phyloP scores from a whole-genome alignment of 2,113 vertebrate species.

The Diadophis punctatus region DNA sequence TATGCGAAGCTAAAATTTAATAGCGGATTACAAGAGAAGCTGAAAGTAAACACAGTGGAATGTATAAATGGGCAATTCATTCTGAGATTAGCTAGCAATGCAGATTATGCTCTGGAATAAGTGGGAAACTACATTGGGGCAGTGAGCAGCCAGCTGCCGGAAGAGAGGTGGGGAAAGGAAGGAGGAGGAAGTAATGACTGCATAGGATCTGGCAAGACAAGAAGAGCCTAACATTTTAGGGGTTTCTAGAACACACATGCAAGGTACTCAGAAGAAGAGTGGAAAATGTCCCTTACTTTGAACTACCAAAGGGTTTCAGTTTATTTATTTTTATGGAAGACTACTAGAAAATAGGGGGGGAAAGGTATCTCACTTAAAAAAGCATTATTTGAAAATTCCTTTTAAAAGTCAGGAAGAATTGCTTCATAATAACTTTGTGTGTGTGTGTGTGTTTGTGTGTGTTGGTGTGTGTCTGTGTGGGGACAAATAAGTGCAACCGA shows the following conservation, averaged over 20 bases:
- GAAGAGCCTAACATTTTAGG: background rate
- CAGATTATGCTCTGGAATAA: background rate
- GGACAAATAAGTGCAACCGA: conserved; percentile 11
- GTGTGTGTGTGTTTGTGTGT: background rate
- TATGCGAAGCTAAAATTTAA: background rate
- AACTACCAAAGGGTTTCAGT: background rate
- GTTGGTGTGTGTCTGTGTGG: background rate
- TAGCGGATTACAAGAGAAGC: background rate
- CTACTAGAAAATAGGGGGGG: background rate
- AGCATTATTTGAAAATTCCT: background rate
- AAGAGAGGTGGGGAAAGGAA: background rate
- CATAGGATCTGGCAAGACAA: background rate
- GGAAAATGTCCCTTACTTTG: background rate
- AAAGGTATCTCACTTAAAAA: background rate
- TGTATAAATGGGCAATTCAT: background rate
- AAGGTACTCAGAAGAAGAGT: background rate
- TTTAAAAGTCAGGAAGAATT: conserved; percentile 32
- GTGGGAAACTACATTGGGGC: background rate
- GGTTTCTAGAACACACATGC: background rate
- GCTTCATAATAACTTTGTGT: conserved; percentile 12
- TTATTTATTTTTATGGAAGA: conserved; percentile 1
- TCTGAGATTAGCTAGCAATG: background rate
- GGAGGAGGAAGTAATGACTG: background rate
- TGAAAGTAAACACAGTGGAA: background rate
- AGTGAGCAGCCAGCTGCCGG: background rate